Base-by-base conservation (phyloP, 92 coral and sea anemone genomes). In the Palythoa heliodiscus region DNA sequence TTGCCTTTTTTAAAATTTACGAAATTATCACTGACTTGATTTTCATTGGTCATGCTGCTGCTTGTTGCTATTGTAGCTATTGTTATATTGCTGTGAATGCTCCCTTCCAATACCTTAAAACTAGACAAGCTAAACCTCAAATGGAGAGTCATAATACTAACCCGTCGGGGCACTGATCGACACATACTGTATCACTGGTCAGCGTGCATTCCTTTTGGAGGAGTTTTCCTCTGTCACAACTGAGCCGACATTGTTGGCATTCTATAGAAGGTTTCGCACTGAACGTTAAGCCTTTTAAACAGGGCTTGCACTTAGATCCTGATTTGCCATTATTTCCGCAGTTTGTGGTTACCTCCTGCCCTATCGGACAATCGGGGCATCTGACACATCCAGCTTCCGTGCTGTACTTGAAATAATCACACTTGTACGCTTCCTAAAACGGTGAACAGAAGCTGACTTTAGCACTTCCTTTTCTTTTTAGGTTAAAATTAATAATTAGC, bases 101-200 rank as follows among this genome's bases (percentile, higher is more conserved):
- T 43, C 9, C 5, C 50, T 43, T 43, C 50, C 9, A 43, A 43
- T 43, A 7, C 50, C 6, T 43, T 8, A 43, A 5, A 43, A 43
- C 50, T 43, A 5, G 7, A 43, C 50, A 43, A 43, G 50, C 50
- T 43, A 43, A 43, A 1, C 35, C 35, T 43, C 9, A 7, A 43
- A 43, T 7, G 50, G 0, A 43, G 50, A 43, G 50, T 43, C 50
- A 43, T 43, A 43, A n/a, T 11, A 69, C 73, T 69, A 3, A 69
- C 73, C 40, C 40, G 7, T 25, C 37, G 9, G 73, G 73, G 24
- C 73, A 69, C 24, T 69, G 39, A 29, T 29, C 17, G 73, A 69
- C 73, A 14, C 73, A 69, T 37, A 69, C 73, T 11, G 47, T 69
- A 29, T 69, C 73, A 25, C 47, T 69, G 73, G 43, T 69, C 73